These are phyloP conservation scores for Bursaphelenchus okinawaensis DNA, from an alignment of 2,888 invertebrate species.

Conservation along the genomic window DNA sequence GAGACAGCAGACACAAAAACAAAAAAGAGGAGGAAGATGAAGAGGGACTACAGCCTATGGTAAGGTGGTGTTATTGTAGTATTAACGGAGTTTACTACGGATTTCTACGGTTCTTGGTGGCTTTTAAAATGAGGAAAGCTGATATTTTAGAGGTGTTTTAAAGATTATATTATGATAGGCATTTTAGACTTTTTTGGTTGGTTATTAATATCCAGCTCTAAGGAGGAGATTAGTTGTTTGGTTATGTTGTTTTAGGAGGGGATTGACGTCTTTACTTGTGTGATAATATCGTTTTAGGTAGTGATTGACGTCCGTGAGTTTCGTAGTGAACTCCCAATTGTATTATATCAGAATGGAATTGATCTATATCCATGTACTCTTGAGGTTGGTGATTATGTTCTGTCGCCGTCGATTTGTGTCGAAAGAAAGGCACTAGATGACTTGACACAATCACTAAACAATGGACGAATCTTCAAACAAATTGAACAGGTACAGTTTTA, in stretches of 20 bases:
- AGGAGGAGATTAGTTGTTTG: too few species aligned
- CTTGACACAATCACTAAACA: conserved; percentile 86
- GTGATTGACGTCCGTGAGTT: conserved; percentile 97
- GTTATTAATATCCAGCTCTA: too few species aligned
- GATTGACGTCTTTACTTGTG: too few species aligned
- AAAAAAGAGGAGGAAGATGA: conserved; percentile 3
- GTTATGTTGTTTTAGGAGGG: too few species aligned
- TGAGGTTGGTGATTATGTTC: conserved; percentile 83
- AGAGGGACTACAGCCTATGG: conserved; percentile 18
- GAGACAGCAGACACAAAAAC: conserved; percentile 24
- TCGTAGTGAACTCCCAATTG: conserved; percentile 85
- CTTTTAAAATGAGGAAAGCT: neutral
- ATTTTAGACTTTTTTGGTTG: too few species aligned
- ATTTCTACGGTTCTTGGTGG: too few species aligned
- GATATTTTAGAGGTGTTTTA: too few species aligned
- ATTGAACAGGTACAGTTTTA: conserved; percentile 65
- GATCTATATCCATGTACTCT: conserved; percentile 81
- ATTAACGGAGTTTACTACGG: too few species aligned
- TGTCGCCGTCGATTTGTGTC: conserved; percentile 90
- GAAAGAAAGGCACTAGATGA: conserved; percentile 86
- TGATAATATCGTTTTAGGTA: conserved; percentile 59
- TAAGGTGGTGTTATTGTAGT: too few species aligned
- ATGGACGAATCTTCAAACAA: conserved; percentile 89
- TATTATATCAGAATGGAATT: conserved; percentile 85
- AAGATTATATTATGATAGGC: too few species aligned